These are phyloP conservation scores for Aquatica leii DNA, from an alignment of 2,888 invertebrate species.

Conservation along the genomic window DNA sequence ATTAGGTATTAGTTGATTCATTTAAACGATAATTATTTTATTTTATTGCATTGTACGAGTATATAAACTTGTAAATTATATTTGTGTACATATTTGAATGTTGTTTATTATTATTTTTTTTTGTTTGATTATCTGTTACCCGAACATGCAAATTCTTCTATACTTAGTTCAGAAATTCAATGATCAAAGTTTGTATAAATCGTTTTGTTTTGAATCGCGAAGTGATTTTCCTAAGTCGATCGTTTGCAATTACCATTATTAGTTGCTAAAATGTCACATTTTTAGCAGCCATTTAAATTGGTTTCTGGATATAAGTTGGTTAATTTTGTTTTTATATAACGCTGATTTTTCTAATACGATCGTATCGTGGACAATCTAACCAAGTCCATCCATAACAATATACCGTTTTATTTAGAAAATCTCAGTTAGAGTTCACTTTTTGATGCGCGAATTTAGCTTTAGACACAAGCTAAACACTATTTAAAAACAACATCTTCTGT, in stretches of 20 bases:
- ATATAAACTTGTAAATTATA: no score
- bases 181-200: no score
- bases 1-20: no score
- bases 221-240: no score
- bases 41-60: no score
- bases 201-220: no score
- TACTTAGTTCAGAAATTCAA: no score
- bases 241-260: conserved; percentile 2
- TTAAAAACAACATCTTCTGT: background rate
- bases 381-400: conserved; percentile 1
- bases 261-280: background rate
- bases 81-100: no score
- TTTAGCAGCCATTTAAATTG: background rate
- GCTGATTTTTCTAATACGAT: background rate
- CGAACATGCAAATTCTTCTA: no score
- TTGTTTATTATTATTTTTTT: no score
- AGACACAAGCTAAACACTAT: background rate
- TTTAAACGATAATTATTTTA: no score
- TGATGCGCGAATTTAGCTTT: background rate
- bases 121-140: no score
- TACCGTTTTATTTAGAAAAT: background rate
- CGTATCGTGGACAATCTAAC: conserved; percentile 3
- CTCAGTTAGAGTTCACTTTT: background rate
- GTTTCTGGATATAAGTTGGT: background rate
- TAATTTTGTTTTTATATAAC: background rate